These are phyloP conservation scores for Camelus bactrianus DNA, from an alignment of 2,113 vertebrate species.

Conservation along the genomic window DNA sequence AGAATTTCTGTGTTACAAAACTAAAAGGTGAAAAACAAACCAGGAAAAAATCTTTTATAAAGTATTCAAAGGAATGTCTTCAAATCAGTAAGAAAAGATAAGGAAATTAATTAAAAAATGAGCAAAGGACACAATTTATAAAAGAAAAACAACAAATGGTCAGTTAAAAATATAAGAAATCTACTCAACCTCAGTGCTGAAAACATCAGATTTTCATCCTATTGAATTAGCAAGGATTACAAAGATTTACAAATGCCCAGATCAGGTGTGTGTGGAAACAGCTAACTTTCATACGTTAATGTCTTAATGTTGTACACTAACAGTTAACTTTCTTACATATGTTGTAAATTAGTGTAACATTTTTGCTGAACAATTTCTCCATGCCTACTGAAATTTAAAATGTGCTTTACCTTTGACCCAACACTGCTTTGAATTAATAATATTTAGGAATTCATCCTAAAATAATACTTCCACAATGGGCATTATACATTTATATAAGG, in stretches of 20 bases:
- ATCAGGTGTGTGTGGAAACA: background rate
- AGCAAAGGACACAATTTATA: background rate
- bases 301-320: background rate
- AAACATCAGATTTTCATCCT: background rate
- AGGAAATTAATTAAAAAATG: background rate
- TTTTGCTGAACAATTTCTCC: background rate
- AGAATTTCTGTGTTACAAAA: background rate
- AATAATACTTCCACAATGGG: conserved; percentile 37
- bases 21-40: background rate
- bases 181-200: background rate
- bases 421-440: background rate
- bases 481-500: background rate
- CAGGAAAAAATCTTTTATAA: background rate
- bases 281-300: background rate
- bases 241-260: background rate
- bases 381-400: conserved; percentile 47
- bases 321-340: background rate
- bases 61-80: conserved; percentile 6
- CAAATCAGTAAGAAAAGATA: background rate
- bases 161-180: conserved; percentile 23
- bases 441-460: conserved; percentile 48
- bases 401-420: background rate
- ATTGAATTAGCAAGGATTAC: background rate
- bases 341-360: background rate
- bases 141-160: background rate